These are phyloP conservation scores for Abramis brama DNA, from an alignment of 2,113 vertebrate species.

Conservation along the genomic window DNA sequence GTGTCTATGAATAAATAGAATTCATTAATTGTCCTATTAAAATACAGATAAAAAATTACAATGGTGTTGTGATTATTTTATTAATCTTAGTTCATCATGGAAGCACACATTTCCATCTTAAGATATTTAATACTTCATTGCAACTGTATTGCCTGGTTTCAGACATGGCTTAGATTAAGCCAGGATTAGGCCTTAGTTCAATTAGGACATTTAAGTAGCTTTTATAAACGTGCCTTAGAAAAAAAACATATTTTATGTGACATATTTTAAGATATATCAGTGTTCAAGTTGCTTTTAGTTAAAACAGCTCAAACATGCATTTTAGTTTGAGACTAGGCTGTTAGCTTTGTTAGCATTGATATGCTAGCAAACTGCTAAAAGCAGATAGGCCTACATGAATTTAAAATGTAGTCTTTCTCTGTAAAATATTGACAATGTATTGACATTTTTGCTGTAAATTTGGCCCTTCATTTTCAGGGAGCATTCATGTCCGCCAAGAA, in stretches of 20 bases:
- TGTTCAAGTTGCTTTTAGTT: too few relatives aligned
- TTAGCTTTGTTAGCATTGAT: background rate
- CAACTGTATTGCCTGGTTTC: too few relatives aligned
- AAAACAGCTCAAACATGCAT: too few relatives aligned
- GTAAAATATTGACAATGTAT: background rate
- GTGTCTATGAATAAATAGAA: conserved; percentile 70
- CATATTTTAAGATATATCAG: too few relatives aligned
- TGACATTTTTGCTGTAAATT: background rate
- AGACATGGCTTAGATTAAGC: too few relatives aligned
- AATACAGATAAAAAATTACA: conserved; percentile 50
- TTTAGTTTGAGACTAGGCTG: background rate
- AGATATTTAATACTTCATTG: too few relatives aligned
- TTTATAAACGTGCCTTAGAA: too few relatives aligned
- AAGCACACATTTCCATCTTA: background rate
- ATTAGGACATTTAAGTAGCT: too few relatives aligned
- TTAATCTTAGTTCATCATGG: background rate
- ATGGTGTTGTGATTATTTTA: conserved; percentile 29
- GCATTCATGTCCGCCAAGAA: background rate
- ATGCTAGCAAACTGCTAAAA: background rate
- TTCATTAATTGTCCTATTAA: conserved; percentile 69
- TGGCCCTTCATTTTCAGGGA: background rate
- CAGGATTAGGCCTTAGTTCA: too few relatives aligned
- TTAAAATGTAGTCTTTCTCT: background rate
- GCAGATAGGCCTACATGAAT: background rate
- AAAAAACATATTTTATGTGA: too few relatives aligned